phyloP scores from a whole-genome alignment of 2,888 invertebrate species.

The Mantis religiosa region DNA sequence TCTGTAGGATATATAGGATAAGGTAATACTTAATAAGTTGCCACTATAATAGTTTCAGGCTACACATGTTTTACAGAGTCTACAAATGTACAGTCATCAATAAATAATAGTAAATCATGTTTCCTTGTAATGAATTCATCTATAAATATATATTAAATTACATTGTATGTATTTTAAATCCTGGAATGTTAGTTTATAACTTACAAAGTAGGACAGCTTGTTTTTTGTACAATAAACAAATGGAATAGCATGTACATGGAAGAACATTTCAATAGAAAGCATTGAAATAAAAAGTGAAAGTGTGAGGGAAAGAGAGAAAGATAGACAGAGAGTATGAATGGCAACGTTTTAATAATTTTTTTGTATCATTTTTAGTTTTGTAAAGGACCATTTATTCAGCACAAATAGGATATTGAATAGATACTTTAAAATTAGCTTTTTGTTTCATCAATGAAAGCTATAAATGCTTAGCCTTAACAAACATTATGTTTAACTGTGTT shows the following conservation, averaged over 20 bases:
- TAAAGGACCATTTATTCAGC: not conserved
- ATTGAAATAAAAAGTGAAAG: not conserved
- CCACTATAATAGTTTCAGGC: not conserved
- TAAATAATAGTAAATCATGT: not conserved
- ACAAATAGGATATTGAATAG: not conserved
- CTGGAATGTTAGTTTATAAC: not conserved
- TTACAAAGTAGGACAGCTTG: not conserved
- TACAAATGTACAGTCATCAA: not conserved
- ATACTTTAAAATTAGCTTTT: not conserved
- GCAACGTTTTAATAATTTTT: not conserved
- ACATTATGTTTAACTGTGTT: not conserved
- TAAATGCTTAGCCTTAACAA: not conserved
- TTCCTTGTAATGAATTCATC: not conserved
- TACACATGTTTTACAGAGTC: not conserved
- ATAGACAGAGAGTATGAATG: not conserved
- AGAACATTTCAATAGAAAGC: not conserved
- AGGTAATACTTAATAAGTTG: not conserved
- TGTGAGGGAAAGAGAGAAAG: not conserved
- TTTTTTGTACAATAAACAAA: not conserved
- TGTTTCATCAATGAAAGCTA: not conserved
- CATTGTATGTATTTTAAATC: not conserved
- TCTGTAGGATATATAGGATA: not conserved
- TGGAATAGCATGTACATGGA: not conserved
- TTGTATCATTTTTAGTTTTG: not conserved
- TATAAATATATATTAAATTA: not conserved